These are phyloP conservation scores for Drosophila paulistorum DNA, from an alignment of 1,140 invertebrate genomes.

Conservation along the genomic window DNA sequence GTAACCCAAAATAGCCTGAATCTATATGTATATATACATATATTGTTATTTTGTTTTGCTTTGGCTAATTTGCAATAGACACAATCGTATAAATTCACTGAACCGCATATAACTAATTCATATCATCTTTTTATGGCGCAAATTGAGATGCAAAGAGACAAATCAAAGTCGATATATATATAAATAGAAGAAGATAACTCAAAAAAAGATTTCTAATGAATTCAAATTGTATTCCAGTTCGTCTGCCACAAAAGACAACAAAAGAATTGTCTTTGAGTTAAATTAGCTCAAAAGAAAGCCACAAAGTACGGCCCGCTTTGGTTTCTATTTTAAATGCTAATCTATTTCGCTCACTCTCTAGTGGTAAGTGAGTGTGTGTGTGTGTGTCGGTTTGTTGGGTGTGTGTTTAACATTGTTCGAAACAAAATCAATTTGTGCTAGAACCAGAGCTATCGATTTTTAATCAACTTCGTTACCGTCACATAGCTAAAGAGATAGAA, in stretches of 20 bases:
- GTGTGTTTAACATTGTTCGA: constrained; percentile 41
- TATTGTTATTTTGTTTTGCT: neutral
- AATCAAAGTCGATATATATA: constrained; percentile 7
- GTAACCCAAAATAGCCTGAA: constrained; percentile 19
- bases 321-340: constrained; percentile 73
- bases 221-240: constrained; percentile 49
- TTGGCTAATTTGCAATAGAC: constrained; percentile 37
- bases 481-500: constrained; percentile 6
- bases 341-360: constrained; percentile 28
- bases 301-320: constrained; percentile 24
- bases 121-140: constrained; percentile 35
- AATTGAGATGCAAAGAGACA: neutral
- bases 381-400: neutral
- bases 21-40: neutral
- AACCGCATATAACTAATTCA: constrained; percentile 58
- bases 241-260: constrained; percentile 14
- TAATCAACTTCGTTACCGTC: constrained; percentile 53
- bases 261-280: constrained; percentile 33
- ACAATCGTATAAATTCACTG: constrained; percentile 39
- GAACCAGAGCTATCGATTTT: constrained; percentile 70
- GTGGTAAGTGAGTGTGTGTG: neutral
- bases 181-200: neutral
- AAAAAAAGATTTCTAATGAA: constrained; percentile 29
- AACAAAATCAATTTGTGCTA: constrained; percentile 50
- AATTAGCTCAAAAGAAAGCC: constrained; percentile 6